Percentiles rank a stretch among this genome's conserved stretches.
phyloP scores from a whole-genome alignment of 2,888 invertebrate species.

The Teinopalpus imperialis region DNA sequence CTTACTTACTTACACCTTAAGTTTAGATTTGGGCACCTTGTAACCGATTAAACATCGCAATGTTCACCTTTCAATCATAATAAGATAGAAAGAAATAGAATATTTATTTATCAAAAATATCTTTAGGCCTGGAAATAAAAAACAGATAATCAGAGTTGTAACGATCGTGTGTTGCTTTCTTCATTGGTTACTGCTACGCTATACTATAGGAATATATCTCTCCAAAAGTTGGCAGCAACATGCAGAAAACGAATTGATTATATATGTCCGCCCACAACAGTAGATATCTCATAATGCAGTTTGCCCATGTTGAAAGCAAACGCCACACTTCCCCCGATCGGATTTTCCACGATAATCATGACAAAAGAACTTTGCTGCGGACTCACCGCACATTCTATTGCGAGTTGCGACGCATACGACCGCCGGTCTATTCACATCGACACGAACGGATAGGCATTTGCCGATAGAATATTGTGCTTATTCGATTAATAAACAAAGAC shows the following conservation, averaged over 20 bases:
- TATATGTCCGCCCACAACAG: conserved; percentile 48
- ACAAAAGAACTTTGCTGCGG: conserved; percentile 77
- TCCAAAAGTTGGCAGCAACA: neutral
- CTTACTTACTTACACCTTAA: too few relatives aligned
- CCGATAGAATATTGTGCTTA: conserved; percentile 50
- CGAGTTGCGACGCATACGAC: conserved; percentile 52
- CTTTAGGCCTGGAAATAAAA: too few relatives aligned
- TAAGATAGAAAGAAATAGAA: too few relatives aligned
- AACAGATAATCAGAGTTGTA: too few relatives aligned
- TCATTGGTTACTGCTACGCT: too few relatives aligned
- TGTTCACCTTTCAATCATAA: too few relatives aligned
- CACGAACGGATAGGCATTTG: conserved; percentile 50
- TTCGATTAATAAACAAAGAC: conserved; percentile 39
- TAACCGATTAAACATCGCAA: too few relatives aligned
- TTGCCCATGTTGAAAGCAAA: conserved; percentile 72
- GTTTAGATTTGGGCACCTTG: too few relatives aligned
- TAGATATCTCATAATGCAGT: conserved; percentile 79
- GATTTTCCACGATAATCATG: conserved; percentile 79
- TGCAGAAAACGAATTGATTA: conserved; percentile 52
- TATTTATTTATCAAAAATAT: too few relatives aligned
- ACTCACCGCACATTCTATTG: conserved; percentile 59
- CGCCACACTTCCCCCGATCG: conserved; percentile 77
- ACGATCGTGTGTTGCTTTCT: too few relatives aligned
- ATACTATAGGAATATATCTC: neutral
- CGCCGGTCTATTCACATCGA: conserved; percentile 59